These are phyloP conservation scores for Halictus rubicundus DNA, from an alignment of 1,140 invertebrate genomes.

Conservation along the genomic window DNA sequence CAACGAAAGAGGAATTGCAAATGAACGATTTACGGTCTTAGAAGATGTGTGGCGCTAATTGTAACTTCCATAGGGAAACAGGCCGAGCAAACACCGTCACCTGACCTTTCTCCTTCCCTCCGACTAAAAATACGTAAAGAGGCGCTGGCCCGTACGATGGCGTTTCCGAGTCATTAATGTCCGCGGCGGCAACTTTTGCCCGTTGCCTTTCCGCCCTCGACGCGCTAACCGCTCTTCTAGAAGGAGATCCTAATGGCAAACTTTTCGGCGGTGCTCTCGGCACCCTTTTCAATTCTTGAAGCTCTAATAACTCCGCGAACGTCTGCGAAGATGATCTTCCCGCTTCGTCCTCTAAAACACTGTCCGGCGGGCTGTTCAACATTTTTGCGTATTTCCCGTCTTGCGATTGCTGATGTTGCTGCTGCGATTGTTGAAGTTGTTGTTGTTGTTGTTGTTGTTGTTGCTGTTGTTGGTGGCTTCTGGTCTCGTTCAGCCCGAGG, in stretches of 20 bases:
- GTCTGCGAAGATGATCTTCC: conserved; percentile 78
- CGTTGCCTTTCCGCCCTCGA: conserved; percentile 78
- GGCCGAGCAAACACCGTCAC: conserved; percentile 86
- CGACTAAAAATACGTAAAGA: conserved; percentile 84
- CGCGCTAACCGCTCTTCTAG: conserved; percentile 77
- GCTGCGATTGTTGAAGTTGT: conserved; percentile 47
- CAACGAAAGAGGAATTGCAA: background rate
- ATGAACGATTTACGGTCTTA: conserved; percentile 53
- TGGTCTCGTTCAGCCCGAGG: conserved; percentile 83
- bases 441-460: conserved; percentile 59
- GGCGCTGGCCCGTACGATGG: conserved; percentile 78
- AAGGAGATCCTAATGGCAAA: conserved; percentile 75
- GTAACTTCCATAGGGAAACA: conserved; percentile 85
- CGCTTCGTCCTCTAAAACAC: conserved; percentile 80
- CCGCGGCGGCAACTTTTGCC: conserved; percentile 74
- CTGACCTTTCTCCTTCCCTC: conserved; percentile 85
- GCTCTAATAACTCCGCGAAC: conserved; percentile 76
- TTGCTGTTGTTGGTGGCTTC: conserved; percentile 30
- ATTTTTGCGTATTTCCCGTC: conserved; percentile 78
- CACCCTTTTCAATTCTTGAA: conserved; percentile 74
- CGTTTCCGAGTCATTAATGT: conserved; percentile 67
- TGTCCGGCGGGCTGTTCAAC: conserved; percentile 81
- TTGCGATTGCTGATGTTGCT: conserved; percentile 61
- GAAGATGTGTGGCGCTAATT: conserved; percentile 81
- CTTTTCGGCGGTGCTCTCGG: conserved; percentile 77